Base-by-base conservation (phyloP, 2,888 invertebrate species). In the Polydrusus cervinus region DNA sequence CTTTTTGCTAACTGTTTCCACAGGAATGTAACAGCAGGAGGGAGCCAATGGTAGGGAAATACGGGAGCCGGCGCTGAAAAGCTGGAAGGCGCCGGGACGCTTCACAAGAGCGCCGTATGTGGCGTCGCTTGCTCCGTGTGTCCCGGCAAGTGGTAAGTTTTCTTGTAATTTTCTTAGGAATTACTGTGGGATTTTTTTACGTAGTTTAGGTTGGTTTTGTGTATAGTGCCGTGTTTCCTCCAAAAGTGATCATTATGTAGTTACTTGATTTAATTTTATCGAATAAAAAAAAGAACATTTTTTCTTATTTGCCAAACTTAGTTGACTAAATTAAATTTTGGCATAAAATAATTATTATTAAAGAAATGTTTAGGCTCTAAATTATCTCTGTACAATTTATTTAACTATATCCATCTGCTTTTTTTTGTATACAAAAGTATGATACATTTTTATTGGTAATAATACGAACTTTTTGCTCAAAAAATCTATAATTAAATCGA, bases 1-100 rank as follows among this genome's bases (percentile, higher is more conserved):
- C 30, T 67, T 60, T 65, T 75, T 73, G 65, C 75, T 81, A 65
- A 85, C 84, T 83, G 85, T 86, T 83, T 81, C 85, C 77, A 79
- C 77, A 81, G 81, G 78, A 78, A 82, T 81, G 80, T 78, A 82
- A 88, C 86, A 80, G 86, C 84, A 84, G 88, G 86, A 86, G 87
- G 87, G 87, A 86, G 87, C 87, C 88, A 88, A 88, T 87, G 81
- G 80, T 74, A 88, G 86, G 86, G 88, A 86, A 87, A 88, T 83
- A 87, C 83, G 86, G 86, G 87, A 89, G 90, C 89, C 89, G 78
- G 88, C 88, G 88, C 88, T 47, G 65, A 71, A 60, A 45, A 20
- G 70, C 13, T 65, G 47, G 30, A 40, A 8, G 49, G 60, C 77
- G 71, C 34, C 73, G 71, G 69, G 67, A 61, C 88, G 86, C 88